These are phyloP conservation scores for Megalops cyprinoides DNA, from an alignment of 2,797 vertebrate species.

Conservation along the genomic window DNA sequence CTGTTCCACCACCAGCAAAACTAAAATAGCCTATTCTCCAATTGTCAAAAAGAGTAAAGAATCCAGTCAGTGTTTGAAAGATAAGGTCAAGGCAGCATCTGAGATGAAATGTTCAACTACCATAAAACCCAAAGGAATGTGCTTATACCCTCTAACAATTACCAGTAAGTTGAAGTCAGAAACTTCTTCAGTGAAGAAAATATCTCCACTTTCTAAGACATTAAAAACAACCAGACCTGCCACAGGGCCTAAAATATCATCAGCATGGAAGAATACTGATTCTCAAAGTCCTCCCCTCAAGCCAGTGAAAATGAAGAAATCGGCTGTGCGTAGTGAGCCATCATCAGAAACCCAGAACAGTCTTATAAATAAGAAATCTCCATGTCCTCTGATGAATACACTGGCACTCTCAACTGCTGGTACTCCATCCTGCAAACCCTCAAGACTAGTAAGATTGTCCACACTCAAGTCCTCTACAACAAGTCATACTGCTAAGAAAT, in stretches of 20 bases:
- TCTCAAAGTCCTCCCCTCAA: not conserved
- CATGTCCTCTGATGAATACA: not conserved
- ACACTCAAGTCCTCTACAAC: not conserved
- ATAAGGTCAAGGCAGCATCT: not conserved
- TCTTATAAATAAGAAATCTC: not conserved
- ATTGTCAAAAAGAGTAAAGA: not conserved
- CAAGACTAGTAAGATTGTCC: too few species aligned
- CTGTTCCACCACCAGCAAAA: not conserved
- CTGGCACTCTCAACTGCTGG: not conserved
- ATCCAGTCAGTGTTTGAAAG: not conserved
- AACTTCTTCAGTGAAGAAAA: constrained; percentile 6
- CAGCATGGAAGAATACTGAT: not conserved
- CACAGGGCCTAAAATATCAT: not conserved
- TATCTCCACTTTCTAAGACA: not conserved
- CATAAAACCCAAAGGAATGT: not conserved
- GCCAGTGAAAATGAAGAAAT: not conserved
- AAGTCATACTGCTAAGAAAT: not conserved
- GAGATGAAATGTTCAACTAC: not conserved
- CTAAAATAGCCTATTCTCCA: not conserved
- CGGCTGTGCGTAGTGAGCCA: not conserved
- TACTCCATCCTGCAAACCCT: not conserved
- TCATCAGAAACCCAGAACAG: not conserved
- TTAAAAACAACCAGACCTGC: not conserved
- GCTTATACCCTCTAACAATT: not conserved
- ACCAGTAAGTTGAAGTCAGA: not conserved